Percentiles rank a stretch among this genome's conserved stretches.
Conservation (phyloP, 2,888 invertebrate genomes). For the Slavum lentiscoides region DNA sequence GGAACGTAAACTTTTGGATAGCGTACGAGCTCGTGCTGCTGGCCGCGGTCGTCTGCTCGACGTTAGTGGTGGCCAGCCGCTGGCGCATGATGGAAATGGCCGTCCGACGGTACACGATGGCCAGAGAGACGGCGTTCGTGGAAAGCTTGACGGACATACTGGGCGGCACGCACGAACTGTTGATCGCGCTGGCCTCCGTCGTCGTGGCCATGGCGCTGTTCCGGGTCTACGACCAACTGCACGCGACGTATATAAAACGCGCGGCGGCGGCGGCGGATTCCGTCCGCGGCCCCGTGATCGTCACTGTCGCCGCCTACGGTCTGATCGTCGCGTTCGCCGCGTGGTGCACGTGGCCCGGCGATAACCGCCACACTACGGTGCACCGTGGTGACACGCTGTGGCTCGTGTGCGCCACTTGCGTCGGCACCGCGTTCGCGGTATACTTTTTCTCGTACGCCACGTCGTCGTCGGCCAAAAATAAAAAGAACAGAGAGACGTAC, state of each 20-base stretch:
- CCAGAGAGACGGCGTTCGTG: neutral
- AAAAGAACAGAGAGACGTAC: too few species aligned
- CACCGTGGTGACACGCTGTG: too few species aligned
- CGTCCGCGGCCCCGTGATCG: too few species aligned
- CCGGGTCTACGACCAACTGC: neutral
- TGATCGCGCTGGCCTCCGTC: neutral
- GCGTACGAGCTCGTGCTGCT: constrained; percentile 15
- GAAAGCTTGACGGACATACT: constrained; percentile 4
- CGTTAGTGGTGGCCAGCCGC: neutral
- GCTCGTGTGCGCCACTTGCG: too few species aligned
- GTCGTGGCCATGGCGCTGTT: constrained; percentile 13
- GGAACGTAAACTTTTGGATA: neutral
- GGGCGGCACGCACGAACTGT: constrained; percentile 19
- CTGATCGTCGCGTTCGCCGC: neutral
- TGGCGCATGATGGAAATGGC: constrained; percentile 10
- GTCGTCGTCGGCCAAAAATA: too few species aligned
- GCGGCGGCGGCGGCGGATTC: neutral
- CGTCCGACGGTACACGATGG: neutral
- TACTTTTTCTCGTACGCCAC: too few species aligned
- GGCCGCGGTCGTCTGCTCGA: neutral
- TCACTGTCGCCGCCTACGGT: neutral
- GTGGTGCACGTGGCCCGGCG: neutral
- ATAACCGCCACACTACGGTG: too few species aligned
- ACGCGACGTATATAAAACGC: neutral
- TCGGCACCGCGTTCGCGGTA: too few species aligned